phyloP scores from a whole-genome alignment of 2,113 vertebrate species.

The Petrocephalus microphthalmus region DNA sequence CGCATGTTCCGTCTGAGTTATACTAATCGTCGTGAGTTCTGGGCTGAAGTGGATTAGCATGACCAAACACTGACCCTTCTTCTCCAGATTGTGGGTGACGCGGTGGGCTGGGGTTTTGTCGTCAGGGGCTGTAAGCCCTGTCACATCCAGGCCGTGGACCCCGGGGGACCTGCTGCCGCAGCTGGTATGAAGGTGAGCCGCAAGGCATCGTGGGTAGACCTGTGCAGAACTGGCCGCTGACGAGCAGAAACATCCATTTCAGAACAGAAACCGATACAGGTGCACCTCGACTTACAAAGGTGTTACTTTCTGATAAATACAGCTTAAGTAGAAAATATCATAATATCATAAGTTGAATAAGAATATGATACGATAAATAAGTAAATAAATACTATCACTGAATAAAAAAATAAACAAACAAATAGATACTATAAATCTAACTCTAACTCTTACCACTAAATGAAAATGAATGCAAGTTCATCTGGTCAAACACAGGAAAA shows the following conservation, averaged over 20 bases:
- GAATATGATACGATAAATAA: too few relatives aligned
- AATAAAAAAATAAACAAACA: too few relatives aligned
- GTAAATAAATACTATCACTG: too few relatives aligned
- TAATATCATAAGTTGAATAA: too few relatives aligned
- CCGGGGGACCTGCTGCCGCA: slow-evolving; percentile 72
- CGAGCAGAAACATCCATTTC: background rate
- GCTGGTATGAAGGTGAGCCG: slow-evolving; percentile 80
- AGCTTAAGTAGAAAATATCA: too few relatives aligned
- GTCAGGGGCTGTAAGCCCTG: slow-evolving; percentile 76
- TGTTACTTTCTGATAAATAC: too few relatives aligned
- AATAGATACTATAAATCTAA: too few relatives aligned
- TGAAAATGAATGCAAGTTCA: too few relatives aligned
- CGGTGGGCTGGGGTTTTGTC: slow-evolving; percentile 88
- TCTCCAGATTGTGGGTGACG: slow-evolving; percentile 71
- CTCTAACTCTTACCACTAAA: too few relatives aligned
- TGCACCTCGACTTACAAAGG: too few relatives aligned
- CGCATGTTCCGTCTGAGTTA: background rate
- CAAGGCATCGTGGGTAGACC: slow-evolving; percentile 24
- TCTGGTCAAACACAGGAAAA: too few relatives aligned
- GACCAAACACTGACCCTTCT: background rate
- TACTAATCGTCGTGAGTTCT: background rate
- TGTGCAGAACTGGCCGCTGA: background rate
- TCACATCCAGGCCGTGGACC: slow-evolving; percentile 86
- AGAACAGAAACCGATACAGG: background rate
- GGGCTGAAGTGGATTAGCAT: background rate